Evolutionary conservation across 2,888 invertebrate species (phyloP), one percentile per base, ranked within the genome.

Genomic region (Sialis lutaria): DNA sequence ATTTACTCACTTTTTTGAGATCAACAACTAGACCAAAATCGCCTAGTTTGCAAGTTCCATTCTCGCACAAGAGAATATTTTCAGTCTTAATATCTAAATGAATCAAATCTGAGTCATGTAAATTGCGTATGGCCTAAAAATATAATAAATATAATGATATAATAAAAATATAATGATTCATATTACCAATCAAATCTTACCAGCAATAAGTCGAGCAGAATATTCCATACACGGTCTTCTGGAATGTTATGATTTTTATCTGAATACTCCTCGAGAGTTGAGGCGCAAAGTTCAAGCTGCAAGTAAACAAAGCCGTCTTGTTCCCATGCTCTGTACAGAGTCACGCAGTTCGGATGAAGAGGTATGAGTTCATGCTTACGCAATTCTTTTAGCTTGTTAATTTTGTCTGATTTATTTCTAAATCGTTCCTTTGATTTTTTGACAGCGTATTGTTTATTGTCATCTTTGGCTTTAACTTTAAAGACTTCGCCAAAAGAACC

Each of bases 51-150:
- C 77, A 84, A n/a, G 60, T 60, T 10, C 73, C 73, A 55, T 77
- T 72, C 50, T 69, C 67, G 6, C 75, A 71, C 48, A 85, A 70
- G 56, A 85, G 73, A 44, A 86, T 80, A 61, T 86, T 85, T 45
- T 80, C 83, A 41, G 83, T 75, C 61, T 86, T 85, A 35, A 86
- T 78, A 63, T 85, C 85, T 62, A 84, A 68, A 59, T 85, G 85
- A 34, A 84, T 68, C 34, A 82, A 65, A 57, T 77, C 70, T 45
- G 73, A 68, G 50, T 73, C 72, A 58, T 85, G 85, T 22, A 86
- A 63, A 56, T 78, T 77, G 55, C 78, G 72, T 3, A 84, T 60
- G 12, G 77, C 82, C 67, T 72, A 59, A 35, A 64, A 58, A 48
- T 54, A 54, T 53, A 32, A 34, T 37, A 35, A 33, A 41, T 5